Conservation (phyloP, 2,888 invertebrate species). For the Trisateles emortualis region DNA sequence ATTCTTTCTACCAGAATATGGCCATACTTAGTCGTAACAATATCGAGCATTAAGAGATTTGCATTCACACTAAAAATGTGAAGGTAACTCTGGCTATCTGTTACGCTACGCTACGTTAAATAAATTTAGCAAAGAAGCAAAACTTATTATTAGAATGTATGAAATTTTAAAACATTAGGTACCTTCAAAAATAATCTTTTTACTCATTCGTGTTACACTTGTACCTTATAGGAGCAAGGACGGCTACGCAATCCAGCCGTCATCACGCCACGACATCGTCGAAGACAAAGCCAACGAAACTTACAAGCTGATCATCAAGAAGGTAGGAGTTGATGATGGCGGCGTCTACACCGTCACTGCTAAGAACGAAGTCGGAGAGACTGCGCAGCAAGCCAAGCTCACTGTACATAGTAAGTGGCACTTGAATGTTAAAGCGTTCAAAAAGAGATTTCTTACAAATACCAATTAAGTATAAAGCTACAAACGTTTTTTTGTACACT, state of each 20-base stretch:
- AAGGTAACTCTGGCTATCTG: too few species aligned
- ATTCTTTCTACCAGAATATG: too few species aligned
- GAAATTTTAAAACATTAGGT: too few species aligned
- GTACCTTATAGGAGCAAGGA: constrained; percentile 86
- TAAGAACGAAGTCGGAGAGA: constrained; percentile 92
- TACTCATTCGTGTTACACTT: too few species aligned
- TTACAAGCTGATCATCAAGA: constrained; percentile 91
- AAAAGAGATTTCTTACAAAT: too few species aligned
- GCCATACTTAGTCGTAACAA: too few species aligned
- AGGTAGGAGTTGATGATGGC: constrained; percentile 90
- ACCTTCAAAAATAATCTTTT: too few species aligned
- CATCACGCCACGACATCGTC: constrained; percentile 85
- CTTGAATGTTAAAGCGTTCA: background rate
- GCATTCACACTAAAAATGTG: too few species aligned
- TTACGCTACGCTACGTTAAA: too few species aligned
- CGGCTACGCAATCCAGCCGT: constrained; percentile 87
- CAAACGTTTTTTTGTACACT: background rate
- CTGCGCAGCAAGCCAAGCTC: constrained; percentile 89
- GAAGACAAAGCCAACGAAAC: constrained; percentile 88
- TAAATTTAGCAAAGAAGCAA: too few species aligned
- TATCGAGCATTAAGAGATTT: too few species aligned
- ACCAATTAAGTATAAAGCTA: background rate
- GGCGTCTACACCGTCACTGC: constrained; percentile 93
- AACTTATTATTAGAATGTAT: too few species aligned
- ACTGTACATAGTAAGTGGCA: constrained; percentile 90